Conservation (phyloP, 2,113 vertebrate species). For the Rhizomys pruinosus region DNA sequence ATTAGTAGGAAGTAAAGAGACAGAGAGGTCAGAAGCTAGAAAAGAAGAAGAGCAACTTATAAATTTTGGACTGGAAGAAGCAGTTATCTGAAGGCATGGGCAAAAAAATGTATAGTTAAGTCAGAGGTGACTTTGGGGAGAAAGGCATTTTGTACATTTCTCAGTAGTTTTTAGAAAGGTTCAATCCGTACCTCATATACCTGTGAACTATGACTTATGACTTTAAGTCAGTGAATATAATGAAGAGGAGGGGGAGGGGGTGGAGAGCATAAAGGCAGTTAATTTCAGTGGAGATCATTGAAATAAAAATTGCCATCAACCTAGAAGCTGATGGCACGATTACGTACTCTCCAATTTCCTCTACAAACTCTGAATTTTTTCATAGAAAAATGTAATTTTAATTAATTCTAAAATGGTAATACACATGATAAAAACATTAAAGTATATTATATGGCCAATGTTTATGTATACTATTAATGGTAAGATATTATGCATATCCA, state of each 20-base stretch:
- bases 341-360: background rate
- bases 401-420: conserved; percentile 37
- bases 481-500: background rate
- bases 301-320: conserved; percentile 51
- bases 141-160: background rate
- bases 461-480: background rate
- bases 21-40: background rate
- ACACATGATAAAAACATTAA: background rate
- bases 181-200: background rate
- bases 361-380: conserved; percentile 10
- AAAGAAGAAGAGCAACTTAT: background rate
- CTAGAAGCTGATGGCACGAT: background rate
- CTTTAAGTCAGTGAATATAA: conserved; percentile 6
- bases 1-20: background rate
- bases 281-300: conserved; percentile 19
- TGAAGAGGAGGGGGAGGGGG: too few species aligned
- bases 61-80: background rate
- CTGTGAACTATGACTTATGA: conserved; percentile 35
- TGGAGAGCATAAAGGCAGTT: conserved; percentile 3
- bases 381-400: background rate
- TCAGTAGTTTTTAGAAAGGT: background rate
- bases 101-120: background rate
- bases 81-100: background rate
- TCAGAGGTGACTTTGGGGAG: background rate
- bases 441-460: background rate